These are phyloP conservation scores for Pachymerium ferrugineum DNA, from an alignment of 2,888 invertebrate species.

Conservation along the genomic window DNA sequence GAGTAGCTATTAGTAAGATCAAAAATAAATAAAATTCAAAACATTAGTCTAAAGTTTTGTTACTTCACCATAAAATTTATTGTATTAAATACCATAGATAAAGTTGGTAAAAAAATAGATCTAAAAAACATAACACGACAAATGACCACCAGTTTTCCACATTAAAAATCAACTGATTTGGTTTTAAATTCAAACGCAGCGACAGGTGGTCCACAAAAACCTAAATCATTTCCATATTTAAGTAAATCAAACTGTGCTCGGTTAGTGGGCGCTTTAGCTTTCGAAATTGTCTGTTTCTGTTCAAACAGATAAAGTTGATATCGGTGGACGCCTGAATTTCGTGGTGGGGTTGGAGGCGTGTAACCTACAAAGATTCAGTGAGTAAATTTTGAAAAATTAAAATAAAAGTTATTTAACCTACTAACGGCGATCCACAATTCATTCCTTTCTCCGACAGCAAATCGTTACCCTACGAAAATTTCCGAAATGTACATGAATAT, in stretches of 20 bases:
- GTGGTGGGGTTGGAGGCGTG: neutral
- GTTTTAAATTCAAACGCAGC: neutral
- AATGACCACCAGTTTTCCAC: no score
- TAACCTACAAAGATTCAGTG: neutral
- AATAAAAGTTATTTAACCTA: neutral
- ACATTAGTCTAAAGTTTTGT: no score
- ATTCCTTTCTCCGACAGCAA: neutral
- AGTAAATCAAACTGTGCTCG: neutral
- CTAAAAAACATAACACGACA: no score
- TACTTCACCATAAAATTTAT: no score
- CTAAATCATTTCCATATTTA: neutral
- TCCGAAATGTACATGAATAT: neutral
- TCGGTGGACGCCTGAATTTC: neutral
- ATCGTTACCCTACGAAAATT: neutral
- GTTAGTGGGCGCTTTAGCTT: neutral
- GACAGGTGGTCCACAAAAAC: neutral
- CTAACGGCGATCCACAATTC: neutral
- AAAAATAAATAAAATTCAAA: no score
- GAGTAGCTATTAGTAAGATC: no score
- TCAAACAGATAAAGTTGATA: neutral
- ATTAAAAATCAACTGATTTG: no score
- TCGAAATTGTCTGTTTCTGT: neutral
- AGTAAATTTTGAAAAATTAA: neutral
- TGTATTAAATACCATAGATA: no score
- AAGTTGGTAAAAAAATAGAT: no score